These are phyloP conservation scores for Luehdorfia chinensis DNA, from an alignment of 1,140 invertebrate species.

Conservation along the genomic window DNA sequence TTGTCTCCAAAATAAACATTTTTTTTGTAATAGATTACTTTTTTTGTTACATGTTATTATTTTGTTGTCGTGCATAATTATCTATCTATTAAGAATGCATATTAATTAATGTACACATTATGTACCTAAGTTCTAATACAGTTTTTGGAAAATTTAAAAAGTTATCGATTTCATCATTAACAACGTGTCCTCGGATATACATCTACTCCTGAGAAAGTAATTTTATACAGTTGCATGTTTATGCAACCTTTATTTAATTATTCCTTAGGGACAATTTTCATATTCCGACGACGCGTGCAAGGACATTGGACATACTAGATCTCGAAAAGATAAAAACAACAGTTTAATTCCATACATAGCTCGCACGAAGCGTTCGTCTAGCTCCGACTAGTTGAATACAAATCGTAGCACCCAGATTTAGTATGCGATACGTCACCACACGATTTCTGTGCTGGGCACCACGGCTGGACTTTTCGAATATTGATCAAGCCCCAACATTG, in stretches of 20 bases:
- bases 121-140: too few species aligned
- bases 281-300: constrained; percentile 32
- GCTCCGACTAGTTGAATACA: constrained; percentile 50
- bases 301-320: constrained; percentile 53
- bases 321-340: constrained; percentile 45
- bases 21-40: too few species aligned
- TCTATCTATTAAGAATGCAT: too few species aligned
- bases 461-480: constrained; percentile 54
- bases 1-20: too few species aligned
- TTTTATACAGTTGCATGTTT: constrained; percentile 4
- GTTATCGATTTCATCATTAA: too few species aligned
- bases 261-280: constrained; percentile 8
- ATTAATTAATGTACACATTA: too few species aligned
- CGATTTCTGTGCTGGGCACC: constrained; percentile 63
- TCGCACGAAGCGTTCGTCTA: constrained; percentile 43
- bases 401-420: constrained; percentile 39
- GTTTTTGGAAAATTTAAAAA: too few species aligned
- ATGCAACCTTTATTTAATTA: constrained; percentile 9
- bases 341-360: constrained; percentile 50
- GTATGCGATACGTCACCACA: constrained; percentile 48
- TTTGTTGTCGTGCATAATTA: too few species aligned
- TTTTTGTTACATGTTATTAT: too few species aligned
- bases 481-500: constrained; percentile 40
- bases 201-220: constrained; percentile 9
- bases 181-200: too few species aligned